phyloP scores from a whole-genome alignment of 2,797 vertebrate species.

The Poeciliopsis paucimaculata region DNA sequence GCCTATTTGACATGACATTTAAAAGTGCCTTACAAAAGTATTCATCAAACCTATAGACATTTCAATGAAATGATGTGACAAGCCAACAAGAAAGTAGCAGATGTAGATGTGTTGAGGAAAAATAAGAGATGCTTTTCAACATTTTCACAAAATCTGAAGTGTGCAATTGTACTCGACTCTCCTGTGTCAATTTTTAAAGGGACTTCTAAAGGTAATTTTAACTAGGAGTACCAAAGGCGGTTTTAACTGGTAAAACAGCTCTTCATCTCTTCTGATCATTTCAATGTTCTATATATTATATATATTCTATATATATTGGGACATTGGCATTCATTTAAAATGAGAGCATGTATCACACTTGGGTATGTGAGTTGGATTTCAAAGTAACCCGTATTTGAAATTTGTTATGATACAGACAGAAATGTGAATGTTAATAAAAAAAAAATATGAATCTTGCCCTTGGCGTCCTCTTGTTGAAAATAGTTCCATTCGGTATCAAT shows the following conservation, averaged over 20 bases:
- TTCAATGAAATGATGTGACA: background rate
- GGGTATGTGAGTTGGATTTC: background rate
- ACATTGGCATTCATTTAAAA: background rate
- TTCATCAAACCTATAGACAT: background rate
- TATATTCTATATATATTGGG: background rate
- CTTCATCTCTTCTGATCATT: background rate
- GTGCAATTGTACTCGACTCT: background rate
- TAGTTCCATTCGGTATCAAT: conserved; percentile 22
- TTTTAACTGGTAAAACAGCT: background rate
- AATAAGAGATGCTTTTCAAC: background rate
- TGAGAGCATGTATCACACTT: background rate
- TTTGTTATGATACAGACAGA: background rate
- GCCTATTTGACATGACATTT: background rate
- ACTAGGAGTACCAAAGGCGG: background rate
- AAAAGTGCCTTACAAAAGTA: background rate
- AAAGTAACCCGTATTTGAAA: background rate
- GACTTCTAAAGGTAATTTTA: background rate
- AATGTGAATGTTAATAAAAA: background rate
- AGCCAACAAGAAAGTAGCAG: background rate
- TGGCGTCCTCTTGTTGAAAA: conserved; percentile 55
- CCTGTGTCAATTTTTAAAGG: background rate
- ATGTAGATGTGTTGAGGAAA: background rate
- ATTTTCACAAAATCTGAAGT: background rate
- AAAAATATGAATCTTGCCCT: conserved; percentile 18
- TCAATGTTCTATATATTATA: background rate